Conservation (phyloP, 2,888 invertebrate genomes). For the Zygothrica quintamaculata region DNA sequence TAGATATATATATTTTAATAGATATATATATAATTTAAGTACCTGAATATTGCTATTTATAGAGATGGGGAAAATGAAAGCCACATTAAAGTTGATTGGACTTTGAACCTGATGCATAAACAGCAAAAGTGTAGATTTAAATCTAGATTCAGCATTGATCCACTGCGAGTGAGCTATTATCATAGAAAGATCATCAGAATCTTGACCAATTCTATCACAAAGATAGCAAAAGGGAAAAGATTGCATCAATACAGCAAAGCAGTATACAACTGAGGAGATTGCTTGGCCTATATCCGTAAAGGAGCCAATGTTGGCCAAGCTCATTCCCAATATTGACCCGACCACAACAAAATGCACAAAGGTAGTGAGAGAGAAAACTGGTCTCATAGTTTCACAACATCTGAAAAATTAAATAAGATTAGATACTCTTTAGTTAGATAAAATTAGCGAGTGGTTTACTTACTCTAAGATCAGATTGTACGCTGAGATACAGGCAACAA, state of each 20-base stretch:
- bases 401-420: too few species aligned
- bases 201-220: constrained; percentile 46
- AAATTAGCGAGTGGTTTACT: background rate
- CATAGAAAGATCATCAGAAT: constrained; percentile 40
- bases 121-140: constrained; percentile 31
- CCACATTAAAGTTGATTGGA: constrained; percentile 44
- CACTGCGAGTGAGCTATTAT: constrained; percentile 49
- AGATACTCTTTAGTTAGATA: background rate
- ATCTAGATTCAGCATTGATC: constrained; percentile 51
- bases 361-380: constrained; percentile 47
- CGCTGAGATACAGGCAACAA: constrained; percentile 39
- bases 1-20: too few species aligned
- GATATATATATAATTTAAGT: too few species aligned
- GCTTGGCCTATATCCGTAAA: constrained; percentile 45
- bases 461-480: constrained; percentile 45
- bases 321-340: constrained; percentile 48
- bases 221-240: constrained; percentile 63
- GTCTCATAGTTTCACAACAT: constrained; percentile 43
- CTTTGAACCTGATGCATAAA: constrained; percentile 50
- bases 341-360: constrained; percentile 57
- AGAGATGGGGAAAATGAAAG: constrained; percentile 50
- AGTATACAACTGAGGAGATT: constrained; percentile 42
- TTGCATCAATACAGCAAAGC: constrained; percentile 40
- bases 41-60: constrained; percentile 53
- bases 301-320: constrained; percentile 48